Evolutionary conservation across 2,113 vertebrate species (phyloP).

Genomic region (Geothlypis trichas): DNA sequence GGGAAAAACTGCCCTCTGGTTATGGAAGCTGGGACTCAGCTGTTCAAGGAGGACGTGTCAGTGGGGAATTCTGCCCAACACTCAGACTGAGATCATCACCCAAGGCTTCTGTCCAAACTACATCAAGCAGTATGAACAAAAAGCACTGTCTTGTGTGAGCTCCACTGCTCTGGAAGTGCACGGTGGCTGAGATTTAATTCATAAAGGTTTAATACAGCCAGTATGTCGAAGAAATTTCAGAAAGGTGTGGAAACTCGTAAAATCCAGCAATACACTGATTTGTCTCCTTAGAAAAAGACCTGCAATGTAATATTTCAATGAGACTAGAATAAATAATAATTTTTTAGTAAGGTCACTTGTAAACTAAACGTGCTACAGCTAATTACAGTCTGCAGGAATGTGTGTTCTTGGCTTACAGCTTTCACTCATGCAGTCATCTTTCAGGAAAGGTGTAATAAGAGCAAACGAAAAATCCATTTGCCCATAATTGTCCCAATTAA

Average conservation of each 20-base stretch:
- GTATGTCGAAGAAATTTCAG: neutral
- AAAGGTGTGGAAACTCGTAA: neutral
- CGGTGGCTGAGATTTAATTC: fast-evolving
- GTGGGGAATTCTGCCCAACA: neutral
- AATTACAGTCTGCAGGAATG: neutral
- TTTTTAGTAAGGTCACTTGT: neutral
- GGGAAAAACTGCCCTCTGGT: neutral
- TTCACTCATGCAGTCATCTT: neutral
- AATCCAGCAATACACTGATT: neutral
- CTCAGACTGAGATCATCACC: neutral
- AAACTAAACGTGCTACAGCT: neutral
- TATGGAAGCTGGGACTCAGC: neutral
- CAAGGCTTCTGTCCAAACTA: neutral
- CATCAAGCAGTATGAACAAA: neutral
- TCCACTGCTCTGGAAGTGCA: neutral
- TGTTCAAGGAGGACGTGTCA: neutral
- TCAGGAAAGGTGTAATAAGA: neutral
- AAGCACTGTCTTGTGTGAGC: fast-evolving
- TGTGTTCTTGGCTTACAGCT: neutral
- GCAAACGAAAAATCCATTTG: neutral
- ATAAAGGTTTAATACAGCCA: neutral
- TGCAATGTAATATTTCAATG: neutral
- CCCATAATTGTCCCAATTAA: neutral
- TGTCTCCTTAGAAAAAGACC: neutral
- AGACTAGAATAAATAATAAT: neutral